phyloP scores from a whole-genome alignment of 2,797 vertebrate genomes.

The Cuniculus paca region DNA sequence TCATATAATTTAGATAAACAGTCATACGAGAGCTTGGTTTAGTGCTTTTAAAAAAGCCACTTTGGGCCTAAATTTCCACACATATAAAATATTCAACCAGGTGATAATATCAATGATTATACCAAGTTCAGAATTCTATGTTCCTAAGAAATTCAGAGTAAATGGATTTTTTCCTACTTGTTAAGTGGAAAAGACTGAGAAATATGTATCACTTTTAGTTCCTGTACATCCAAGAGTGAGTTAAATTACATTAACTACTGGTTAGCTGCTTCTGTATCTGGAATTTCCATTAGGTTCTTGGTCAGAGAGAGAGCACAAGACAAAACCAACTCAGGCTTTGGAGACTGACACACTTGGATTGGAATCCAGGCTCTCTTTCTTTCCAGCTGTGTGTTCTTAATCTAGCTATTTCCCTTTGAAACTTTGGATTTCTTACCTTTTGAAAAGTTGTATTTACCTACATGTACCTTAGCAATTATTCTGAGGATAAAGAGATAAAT shows the following conservation, averaged over 20 bases:
- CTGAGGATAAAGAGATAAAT: not conserved
- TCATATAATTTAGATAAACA: conserved; percentile 49
- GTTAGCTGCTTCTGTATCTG: conserved; percentile 42
- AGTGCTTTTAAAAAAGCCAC: not conserved
- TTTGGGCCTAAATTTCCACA: conserved; percentile 34
- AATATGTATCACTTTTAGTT: not conserved
- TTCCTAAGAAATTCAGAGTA: conserved; percentile 51
- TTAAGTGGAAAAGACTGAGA: not conserved
- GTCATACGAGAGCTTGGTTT: conserved; percentile 14
- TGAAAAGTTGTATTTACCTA: not conserved
- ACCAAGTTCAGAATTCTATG: conserved; percentile 2
- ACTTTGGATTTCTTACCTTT: not conserved
- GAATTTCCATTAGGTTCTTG: conserved; percentile 61
- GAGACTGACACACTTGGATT: conserved; percentile 42
- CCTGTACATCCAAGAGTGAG: not conserved
- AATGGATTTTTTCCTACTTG: conserved; percentile 28
- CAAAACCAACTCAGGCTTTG: not conserved
- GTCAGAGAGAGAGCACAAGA: conserved; percentile 48
- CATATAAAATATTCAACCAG: not conserved
- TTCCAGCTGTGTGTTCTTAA: conserved; percentile 50
- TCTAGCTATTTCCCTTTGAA: conserved; percentile 42
- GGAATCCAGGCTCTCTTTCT: conserved; percentile 29
- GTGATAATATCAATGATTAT: conserved; percentile 35
- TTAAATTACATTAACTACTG: conserved; percentile 61
- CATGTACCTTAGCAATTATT: conserved; percentile 30